These are phyloP conservation scores for Acanthosoma haemorrhoidale DNA, from an alignment of 2,888 invertebrate genomes.

Conservation along the genomic window DNA sequence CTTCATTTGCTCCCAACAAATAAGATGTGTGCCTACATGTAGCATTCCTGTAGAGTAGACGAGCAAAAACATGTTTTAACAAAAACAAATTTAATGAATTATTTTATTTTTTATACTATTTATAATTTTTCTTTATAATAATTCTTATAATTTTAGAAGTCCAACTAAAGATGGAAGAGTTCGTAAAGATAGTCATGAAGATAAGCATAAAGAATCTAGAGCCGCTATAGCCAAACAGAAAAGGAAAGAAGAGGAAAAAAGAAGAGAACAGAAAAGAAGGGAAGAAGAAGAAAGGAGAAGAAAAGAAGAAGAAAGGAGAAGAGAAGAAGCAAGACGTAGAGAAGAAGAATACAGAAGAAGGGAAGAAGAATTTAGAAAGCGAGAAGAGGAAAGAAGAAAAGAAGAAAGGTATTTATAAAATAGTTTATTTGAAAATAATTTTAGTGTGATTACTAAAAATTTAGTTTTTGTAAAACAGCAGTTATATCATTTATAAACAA, in stretches of 20 bases:
- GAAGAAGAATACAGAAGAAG: slow-evolving; percentile 37
- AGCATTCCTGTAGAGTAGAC: too few species aligned
- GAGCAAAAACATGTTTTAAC: too few species aligned
- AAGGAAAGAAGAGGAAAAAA: slow-evolving; percentile 46
- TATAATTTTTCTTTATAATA: neutral
- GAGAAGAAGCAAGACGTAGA: slow-evolving; percentile 38
- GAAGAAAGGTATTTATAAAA: slow-evolving; percentile 37
- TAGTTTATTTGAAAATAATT: too few species aligned
- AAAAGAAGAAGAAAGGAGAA: slow-evolving; percentile 35
- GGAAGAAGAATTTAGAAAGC: slow-evolving; percentile 37
- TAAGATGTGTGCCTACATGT: too few species aligned
- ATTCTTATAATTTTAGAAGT: slow-evolving; percentile 37
- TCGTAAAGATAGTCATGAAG: slow-evolving; percentile 34
- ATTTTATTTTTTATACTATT: neutral
- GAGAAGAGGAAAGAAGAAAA: slow-evolving; percentile 36
- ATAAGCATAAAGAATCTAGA: slow-evolving; percentile 16
- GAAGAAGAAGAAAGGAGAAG: slow-evolving; percentile 38
- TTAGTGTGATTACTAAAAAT: too few species aligned
- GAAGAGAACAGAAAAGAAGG: slow-evolving; percentile 37
- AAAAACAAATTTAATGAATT: too few species aligned
- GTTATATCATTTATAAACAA: neutral
- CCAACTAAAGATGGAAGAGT: slow-evolving; percentile 40
- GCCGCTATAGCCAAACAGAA: slow-evolving; percentile 38
- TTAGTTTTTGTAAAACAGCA: too few species aligned
- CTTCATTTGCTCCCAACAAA: too few species aligned